phyloP scores from a whole-genome alignment of 2,113 vertebrate species.

The Heliornis fulica region DNA sequence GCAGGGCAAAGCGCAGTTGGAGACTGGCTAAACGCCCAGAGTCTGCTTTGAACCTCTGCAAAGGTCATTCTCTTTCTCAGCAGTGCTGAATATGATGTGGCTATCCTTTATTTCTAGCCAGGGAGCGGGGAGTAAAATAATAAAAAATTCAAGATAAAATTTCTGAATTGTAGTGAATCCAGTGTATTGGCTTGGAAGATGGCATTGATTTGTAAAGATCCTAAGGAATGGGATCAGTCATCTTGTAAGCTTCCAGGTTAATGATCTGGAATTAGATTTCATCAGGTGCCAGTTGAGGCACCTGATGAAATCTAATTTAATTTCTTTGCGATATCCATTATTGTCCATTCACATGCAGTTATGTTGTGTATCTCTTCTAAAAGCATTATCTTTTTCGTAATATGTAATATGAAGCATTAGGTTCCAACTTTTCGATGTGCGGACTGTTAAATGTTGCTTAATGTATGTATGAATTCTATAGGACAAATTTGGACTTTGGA shows the following conservation, averaged over 20 bases:
- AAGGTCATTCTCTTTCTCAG: neutral
- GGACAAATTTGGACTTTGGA: neutral
- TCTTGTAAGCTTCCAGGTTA: neutral
- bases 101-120: neutral
- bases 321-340: neutral
- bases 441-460: neutral
- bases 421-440: neutral
- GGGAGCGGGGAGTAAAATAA: neutral
- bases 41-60: conserved; percentile 29
- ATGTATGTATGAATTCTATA: neutral
- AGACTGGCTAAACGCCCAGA: conserved; percentile 26
- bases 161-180: neutral
- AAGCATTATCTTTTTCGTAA: neutral
- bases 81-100: neutral
- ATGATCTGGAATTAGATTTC: neutral
- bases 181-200: neutral
- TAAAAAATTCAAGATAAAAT: neutral
- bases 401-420: neutral
- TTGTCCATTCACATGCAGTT: neutral
- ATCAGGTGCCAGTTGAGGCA: too few species aligned
- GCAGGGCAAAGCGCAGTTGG: neutral
- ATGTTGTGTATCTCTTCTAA: neutral
- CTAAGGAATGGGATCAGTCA: neutral
- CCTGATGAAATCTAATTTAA: neutral
- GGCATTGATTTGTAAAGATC: neutral